Evolutionary conservation across 2,888 invertebrate genomes (phyloP), one percentile per base, ranked within the genome.

Genomic region (Cryptus armator): DNA sequence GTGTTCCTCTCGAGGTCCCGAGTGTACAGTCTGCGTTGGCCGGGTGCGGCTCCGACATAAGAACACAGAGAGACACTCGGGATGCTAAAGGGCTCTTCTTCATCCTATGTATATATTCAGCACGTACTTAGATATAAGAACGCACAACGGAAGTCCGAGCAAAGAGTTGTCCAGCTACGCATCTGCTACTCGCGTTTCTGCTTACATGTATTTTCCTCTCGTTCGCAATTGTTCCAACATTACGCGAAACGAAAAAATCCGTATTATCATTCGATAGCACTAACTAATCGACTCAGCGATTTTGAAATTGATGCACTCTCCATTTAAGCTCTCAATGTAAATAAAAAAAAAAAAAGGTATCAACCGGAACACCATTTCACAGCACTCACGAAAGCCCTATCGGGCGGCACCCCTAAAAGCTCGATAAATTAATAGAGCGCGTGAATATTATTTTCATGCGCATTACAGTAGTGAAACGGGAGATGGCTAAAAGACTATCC

Each of bases 121-220:
- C 72, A 12, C 72, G 82, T 72, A 67, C 74, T 83, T 68, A 68
- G 74, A 43, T 68, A 67, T 14, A 74, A 75, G 46, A 81, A 81
- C 19, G n/a, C 53, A 72, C 66, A 32, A 48, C n/a, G 10, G 19
- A 62, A 53, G 46, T 29, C 62, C 14, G 19, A 56, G 44, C 32
- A 37, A 32, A 66, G 37, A 29, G n/a, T n/a, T 6, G 32, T 48
- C 24, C 43, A 37, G 51, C 51, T 79, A 51, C 44, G 53, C 66
- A 72, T 56, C 32, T 46, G 24, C 19, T 44, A 67, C 14, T 59
- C 56, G 19, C 59, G 7, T 24, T 19, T 10, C 37, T 37, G 37
- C 24, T 24, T 1, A 37, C 37, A 7, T 1, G 37, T 37, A 37
- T 37, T 37, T 37, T 9, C 1, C 37, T 5, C 1, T 6, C 5